Percentiles rank a stretch among this genome's conserved stretches.
phyloP scores from a whole-genome alignment of 2,797 vertebrate species.

The Pyrocephalus nanus region DNA sequence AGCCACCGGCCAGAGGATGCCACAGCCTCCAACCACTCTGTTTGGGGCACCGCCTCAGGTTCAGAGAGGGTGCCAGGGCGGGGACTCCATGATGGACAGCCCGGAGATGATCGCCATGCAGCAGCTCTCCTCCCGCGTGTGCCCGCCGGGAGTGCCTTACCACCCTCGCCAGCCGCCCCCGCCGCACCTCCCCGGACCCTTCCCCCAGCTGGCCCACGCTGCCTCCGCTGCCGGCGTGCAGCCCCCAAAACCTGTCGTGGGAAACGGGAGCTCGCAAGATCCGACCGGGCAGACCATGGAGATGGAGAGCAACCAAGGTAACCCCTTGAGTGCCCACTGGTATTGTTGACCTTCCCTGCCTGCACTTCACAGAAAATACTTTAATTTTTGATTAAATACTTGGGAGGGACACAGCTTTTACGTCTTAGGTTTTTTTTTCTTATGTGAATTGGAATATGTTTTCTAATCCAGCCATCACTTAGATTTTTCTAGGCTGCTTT shows the following conservation, averaged over 20 bases:
- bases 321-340: fast-evolving
- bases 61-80: constrained; percentile 69
- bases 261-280: constrained; percentile 61
- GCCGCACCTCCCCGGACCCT: constrained; percentile 64
- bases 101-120: constrained; percentile 99
- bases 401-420: not conserved
- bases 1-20: constrained; percentile 53
- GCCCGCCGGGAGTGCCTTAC: constrained; percentile 82
- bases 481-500: not conserved
- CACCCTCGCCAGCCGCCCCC: constrained; percentile 76
- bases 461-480: not conserved
- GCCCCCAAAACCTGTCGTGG: constrained; percentile 42
- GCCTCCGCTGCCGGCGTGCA: not conserved
- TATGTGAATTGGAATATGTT: not conserved
- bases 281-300: constrained; percentile 24
- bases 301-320: constrained; percentile 70
- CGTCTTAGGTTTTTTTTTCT: fast-evolving
- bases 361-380: not conserved
- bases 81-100: constrained; percentile 96
- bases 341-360: not conserved
- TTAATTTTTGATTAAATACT: not conserved
- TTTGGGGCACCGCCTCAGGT: constrained; percentile 66
- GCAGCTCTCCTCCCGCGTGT: constrained; percentile 91
- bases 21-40: constrained; percentile 42
- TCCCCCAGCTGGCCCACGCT: constrained; percentile 64